Conservation (phyloP, 2,113 vertebrate species). For the Poeciliopsis retropinna region DNA sequence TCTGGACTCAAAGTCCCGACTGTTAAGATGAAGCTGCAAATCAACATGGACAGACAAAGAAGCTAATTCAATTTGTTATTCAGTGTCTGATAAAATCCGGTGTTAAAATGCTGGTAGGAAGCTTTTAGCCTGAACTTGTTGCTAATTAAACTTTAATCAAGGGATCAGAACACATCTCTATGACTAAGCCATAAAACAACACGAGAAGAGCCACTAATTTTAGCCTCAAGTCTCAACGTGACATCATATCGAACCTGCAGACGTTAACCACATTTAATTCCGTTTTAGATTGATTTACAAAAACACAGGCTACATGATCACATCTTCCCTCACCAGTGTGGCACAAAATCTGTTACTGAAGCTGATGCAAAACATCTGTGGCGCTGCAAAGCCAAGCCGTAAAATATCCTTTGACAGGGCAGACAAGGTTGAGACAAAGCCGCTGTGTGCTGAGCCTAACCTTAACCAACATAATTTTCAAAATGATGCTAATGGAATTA, state of each 20-base stretch:
- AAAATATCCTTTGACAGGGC: conserved; percentile 24
- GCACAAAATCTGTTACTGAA: conserved; percentile 21
- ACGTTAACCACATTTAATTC: neutral
- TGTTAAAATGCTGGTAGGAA: too few species aligned
- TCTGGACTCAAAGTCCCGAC: conserved; percentile 1
- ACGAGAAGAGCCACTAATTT: neutral
- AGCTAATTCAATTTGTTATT: conserved; percentile 16
- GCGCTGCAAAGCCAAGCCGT: conserved; percentile 25
- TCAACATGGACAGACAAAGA: conserved; percentile 21
- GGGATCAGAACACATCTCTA: neutral
- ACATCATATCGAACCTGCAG: too few species aligned
- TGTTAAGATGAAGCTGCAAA: conserved; percentile 3
- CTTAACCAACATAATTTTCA: conserved; percentile 4
- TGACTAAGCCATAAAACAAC: neutral
- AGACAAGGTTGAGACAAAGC: conserved; percentile 13
- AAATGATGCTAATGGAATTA: neutral
- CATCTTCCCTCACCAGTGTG: neutral
- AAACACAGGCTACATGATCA: neutral
- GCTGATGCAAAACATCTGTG: conserved; percentile 26
- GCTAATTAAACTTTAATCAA: neutral
- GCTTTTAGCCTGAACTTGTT: neutral
- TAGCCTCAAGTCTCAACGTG: too few species aligned
- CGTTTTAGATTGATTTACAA: neutral
- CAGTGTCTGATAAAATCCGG: too few species aligned
- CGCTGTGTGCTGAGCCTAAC: conserved; percentile 8